Conservation (phyloP, 2,113 vertebrate genomes). For the Serilophus lunatus region DNA sequence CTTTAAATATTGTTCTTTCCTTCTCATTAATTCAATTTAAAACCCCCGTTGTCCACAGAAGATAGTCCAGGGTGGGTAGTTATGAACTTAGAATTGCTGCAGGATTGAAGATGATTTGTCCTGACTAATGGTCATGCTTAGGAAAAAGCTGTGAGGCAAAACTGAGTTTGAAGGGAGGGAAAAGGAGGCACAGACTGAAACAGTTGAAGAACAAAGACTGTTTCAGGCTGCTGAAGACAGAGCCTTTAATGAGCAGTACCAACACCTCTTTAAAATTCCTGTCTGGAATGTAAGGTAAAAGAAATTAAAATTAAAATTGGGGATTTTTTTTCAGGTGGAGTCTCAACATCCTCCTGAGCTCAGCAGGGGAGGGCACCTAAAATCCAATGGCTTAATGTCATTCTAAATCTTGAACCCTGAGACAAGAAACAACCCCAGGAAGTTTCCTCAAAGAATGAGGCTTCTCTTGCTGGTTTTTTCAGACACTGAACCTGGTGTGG, state of each 20-base stretch:
- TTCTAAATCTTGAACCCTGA: neutral
- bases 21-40: neutral
- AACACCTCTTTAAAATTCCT: neutral
- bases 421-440: neutral
- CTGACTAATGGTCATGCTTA: neutral
- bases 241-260: neutral
- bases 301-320: neutral
- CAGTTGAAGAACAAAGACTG: neutral
- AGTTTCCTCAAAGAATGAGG: neutral
- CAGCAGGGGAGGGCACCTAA: neutral
- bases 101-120: neutral
- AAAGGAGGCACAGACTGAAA: neutral
- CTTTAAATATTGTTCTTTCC: neutral
- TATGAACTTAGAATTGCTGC: neutral
- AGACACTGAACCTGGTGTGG: neutral
- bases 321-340: neutral
- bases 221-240: neutral
- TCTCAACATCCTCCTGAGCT: neutral
- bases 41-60: neutral
- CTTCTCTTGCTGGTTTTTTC: neutral
- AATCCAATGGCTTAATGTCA: neutral
- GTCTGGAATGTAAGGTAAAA: neutral
- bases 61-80: neutral
- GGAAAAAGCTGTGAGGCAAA: neutral
- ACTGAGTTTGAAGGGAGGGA: neutral